Conservation (phyloP, 1,140 invertebrate genomes). For the Drosophila cardini region DNA sequence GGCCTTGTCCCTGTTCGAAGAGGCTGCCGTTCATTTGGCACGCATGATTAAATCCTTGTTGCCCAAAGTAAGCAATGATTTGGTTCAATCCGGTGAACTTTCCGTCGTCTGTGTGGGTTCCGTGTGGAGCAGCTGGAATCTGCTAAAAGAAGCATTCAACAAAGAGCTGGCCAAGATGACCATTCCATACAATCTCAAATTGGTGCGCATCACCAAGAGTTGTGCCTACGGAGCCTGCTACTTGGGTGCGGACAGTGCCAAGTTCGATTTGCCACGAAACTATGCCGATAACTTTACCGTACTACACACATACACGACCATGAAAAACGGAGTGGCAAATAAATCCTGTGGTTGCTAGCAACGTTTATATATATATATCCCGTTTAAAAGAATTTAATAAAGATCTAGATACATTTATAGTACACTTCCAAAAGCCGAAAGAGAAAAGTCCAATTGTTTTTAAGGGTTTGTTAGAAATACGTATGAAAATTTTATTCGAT, state of each 20-base stretch:
- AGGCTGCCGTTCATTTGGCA: constrained; percentile 91
- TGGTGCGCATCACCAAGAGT: constrained; percentile 88
- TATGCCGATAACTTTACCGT: constrained; percentile 86
- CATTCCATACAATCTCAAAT: constrained; percentile 87
- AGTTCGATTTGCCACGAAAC: constrained; percentile 84
- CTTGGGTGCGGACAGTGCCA: constrained; percentile 88
- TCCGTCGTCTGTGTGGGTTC: constrained; percentile 97
- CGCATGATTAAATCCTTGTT: constrained; percentile 90
- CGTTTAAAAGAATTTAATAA: constrained; percentile 11
- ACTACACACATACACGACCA: constrained; percentile 79
- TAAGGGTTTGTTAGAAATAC: constrained; percentile 78
- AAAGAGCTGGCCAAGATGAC: constrained; percentile 85
- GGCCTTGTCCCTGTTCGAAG: constrained; percentile 89
- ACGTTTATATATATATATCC: constrained; percentile 24
- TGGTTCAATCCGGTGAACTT: constrained; percentile 88
- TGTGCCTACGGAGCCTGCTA: constrained; percentile 91
- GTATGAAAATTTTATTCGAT: constrained; percentile 84
- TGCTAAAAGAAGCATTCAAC: constrained; percentile 90
- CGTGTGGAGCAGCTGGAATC: constrained; percentile 97
- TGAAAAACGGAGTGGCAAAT: constrained; percentile 43
- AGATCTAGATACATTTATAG: neutral
- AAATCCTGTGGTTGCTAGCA: constrained; percentile 8
- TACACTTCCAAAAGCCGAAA: neutral
- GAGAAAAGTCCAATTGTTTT: constrained; percentile 12
- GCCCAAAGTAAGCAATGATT: constrained; percentile 88